Conservation (phyloP, 2,888 invertebrate genomes). For the Diarsia mendica region DNA sequence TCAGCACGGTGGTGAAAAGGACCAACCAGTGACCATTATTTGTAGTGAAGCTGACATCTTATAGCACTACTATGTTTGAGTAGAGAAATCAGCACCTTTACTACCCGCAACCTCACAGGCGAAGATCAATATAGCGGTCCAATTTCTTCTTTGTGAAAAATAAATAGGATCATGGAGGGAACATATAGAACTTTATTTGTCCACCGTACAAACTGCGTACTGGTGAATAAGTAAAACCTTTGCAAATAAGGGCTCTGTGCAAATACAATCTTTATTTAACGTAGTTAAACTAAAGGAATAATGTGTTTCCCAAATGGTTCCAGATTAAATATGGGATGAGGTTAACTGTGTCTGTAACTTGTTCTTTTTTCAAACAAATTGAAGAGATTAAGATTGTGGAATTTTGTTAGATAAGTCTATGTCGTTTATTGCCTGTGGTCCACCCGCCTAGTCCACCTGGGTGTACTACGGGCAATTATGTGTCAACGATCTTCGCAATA, state of each 20-base stretch:
- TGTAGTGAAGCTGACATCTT: background rate
- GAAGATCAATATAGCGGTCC: conserved; percentile 43
- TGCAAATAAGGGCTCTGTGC: conserved; percentile 57
- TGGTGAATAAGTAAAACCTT: conserved; percentile 63
- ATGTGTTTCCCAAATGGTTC: conserved; percentile 25
- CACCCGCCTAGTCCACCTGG: too few relatives aligned
- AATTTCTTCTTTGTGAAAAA: conserved; percentile 56
- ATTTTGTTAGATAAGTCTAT: too few relatives aligned
- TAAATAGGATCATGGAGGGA: conserved; percentile 50
- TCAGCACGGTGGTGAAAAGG: background rate
- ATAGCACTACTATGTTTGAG: background rate
- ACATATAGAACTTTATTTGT: conserved; percentile 51
- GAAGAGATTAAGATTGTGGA: too few relatives aligned
- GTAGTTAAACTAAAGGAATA: conserved; percentile 42
- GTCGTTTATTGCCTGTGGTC: too few relatives aligned
- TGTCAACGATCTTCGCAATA: too few relatives aligned
- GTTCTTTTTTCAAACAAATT: background rate
- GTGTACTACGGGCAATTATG: too few relatives aligned
- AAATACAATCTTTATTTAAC: conserved; percentile 57
- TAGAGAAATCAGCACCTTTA: background rate
- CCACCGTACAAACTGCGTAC: conserved; percentile 55
- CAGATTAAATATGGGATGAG: conserved; percentile 12
- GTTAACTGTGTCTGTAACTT: too few relatives aligned
- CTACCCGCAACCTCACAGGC: background rate
- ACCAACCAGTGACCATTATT: background rate